These are phyloP conservation scores for Sarcophaga bullata DNA, from an alignment of 1,140 invertebrate genomes.

Conservation along the genomic window DNA sequence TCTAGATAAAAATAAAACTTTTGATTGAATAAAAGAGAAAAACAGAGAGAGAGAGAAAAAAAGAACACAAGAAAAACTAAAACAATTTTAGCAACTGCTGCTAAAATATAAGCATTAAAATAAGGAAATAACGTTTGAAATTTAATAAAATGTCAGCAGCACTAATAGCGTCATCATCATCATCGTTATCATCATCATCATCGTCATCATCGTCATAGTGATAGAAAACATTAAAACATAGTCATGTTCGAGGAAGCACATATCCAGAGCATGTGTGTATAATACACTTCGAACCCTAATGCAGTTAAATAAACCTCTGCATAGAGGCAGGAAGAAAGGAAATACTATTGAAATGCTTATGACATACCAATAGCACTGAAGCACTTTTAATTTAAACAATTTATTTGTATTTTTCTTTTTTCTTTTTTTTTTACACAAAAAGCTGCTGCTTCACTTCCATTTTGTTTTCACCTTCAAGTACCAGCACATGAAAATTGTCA, in stretches of 20 bases:
- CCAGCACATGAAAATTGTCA: too few species aligned
- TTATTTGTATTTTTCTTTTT: not conserved
- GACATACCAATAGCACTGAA: not conserved
- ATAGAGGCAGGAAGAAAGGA: not conserved
- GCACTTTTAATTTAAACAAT: conserved; percentile 11
- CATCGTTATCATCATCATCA: not conserved
- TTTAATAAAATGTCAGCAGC: not conserved
- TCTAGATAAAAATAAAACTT: conserved; percentile 5
- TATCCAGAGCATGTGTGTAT: too few species aligned
- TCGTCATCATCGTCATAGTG: not conserved
- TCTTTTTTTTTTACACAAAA: too few species aligned
- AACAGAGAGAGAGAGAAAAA: not conserved
- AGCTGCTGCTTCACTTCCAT: too few species aligned
- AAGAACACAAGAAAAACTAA: not conserved
- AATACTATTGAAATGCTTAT: too few species aligned
- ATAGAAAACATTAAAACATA: not conserved
- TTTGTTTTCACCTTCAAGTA: too few species aligned
- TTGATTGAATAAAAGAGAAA: conserved; percentile 5
- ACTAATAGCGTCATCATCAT: not conserved
- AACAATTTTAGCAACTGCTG: conserved; percentile 9
- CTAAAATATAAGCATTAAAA: not conserved
- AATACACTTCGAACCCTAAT: not conserved
- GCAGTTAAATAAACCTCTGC: not conserved
- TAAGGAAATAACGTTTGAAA: not conserved
- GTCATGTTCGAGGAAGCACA: not conserved